A percentile compares a stretch with the other conserved stretches of the same genome.
Evolutionary conservation across 2,113 vertebrate genomes (phyloP).

Genomic region (Burhinus bistriatus): DNA sequence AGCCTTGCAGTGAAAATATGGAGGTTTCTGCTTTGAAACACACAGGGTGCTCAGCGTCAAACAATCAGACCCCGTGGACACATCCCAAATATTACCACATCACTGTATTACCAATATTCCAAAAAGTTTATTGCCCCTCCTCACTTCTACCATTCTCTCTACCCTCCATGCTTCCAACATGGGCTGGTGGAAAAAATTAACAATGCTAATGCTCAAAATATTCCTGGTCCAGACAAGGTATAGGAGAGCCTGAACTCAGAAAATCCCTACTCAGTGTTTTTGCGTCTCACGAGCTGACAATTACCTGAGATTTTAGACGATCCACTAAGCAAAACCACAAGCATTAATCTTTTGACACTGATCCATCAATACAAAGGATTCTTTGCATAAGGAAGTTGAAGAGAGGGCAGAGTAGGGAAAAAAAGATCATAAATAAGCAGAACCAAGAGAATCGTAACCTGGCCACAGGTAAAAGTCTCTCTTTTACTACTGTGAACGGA

Average conservation of each 20-base stretch:
- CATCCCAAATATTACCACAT: not conserved
- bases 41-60: not conserved
- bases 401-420: not conserved
- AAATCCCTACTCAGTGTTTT: not conserved
- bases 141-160: not conserved
- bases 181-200: not conserved
- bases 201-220: not conserved
- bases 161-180: not conserved
- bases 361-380: not conserved
- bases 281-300: not conserved
- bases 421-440: not conserved
- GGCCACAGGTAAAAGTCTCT: not conserved
- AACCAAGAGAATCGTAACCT: not conserved
- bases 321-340: not conserved
- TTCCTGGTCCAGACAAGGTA: not conserved
- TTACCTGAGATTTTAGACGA: not conserved
- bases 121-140: not conserved
- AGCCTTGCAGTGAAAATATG: not conserved
- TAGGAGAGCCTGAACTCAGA: not conserved
- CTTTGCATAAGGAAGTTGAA: not conserved
- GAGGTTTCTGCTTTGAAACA: not conserved
- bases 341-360: not conserved
- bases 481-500: not conserved
- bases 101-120: not conserved
- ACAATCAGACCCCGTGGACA: not conserved